These are phyloP conservation scores for Drosophila macrospina DNA, from an alignment of 2,888 invertebrate species.

Conservation along the genomic window DNA sequence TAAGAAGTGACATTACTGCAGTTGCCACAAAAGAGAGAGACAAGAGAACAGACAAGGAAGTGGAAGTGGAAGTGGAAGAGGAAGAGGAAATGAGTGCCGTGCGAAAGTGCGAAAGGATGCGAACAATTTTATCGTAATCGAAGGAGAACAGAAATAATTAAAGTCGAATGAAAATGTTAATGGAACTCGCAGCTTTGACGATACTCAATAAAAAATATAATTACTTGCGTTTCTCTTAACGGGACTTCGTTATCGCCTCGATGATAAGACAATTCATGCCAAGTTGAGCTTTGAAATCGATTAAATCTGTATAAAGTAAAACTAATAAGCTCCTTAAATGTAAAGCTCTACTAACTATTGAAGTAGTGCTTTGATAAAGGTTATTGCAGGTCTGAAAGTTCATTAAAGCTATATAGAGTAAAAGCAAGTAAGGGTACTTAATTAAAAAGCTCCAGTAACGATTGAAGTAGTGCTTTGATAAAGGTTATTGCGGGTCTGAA, in stretches of 20 bases:
- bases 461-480: no score
- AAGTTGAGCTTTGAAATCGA: not conserved
- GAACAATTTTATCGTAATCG: conserved; percentile 15
- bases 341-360: no score
- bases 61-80: not conserved
- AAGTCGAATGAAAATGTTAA: conserved; percentile 31
- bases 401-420: no score
- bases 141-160: conserved; percentile 36
- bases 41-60: not conserved
- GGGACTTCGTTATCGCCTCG: not conserved
- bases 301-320: no score
- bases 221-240: conserved; percentile 9
- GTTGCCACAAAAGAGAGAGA: conserved; percentile 5
- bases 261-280: not conserved
- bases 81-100: conserved; percentile 29
- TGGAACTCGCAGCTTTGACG: conserved; percentile 14
- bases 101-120: conserved; percentile 26
- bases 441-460: no score
- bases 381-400: no score
- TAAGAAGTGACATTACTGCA: conserved; percentile 27
- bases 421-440: no score
- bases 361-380: no score
- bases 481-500: no score
- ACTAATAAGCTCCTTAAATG: no score
- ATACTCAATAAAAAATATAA: conserved; percentile 31